Evolutionary conservation across 2,888 invertebrate species (phyloP).

Genomic region (Geophilus truncorum): DNA sequence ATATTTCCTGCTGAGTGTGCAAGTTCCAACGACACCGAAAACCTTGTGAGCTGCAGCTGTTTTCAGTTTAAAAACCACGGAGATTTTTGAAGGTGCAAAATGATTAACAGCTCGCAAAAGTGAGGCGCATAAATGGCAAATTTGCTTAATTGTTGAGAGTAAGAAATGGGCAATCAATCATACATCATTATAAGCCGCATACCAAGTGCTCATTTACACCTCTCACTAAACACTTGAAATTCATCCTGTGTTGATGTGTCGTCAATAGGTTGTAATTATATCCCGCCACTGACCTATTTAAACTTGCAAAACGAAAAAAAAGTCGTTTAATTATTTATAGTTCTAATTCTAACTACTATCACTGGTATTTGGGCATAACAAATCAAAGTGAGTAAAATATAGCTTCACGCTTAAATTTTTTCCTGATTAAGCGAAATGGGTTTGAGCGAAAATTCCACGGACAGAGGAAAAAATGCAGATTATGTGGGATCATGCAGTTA

Average conservation of each 20-base stretch:
- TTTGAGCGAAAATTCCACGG: not conserved
- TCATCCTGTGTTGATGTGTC: not conserved
- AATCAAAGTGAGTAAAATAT: not conserved
- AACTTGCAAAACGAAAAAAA: not conserved
- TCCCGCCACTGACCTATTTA: not conserved
- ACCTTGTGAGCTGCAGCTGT: not conserved
- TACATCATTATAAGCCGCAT: not conserved
- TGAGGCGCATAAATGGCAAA: not conserved
- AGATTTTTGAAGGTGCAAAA: not conserved
- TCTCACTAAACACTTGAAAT: not conserved
- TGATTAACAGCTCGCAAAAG: not conserved
- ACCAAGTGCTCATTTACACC: not conserved
- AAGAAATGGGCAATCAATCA: not conserved
- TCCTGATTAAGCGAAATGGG: not conserved
- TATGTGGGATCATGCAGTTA: too few species aligned
- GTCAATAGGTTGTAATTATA: not conserved
- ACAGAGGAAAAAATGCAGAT: not conserved
- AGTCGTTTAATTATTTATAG: too few species aligned
- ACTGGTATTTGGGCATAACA: not conserved
- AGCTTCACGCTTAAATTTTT: not conserved
- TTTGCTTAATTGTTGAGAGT: not conserved
- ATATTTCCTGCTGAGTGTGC: not conserved
- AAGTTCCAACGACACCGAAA: not conserved
- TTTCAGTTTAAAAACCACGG: not conserved
- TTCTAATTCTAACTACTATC: not conserved